Conservation (phyloP, 2,113 vertebrate species). For the Semnornis frantzii region DNA sequence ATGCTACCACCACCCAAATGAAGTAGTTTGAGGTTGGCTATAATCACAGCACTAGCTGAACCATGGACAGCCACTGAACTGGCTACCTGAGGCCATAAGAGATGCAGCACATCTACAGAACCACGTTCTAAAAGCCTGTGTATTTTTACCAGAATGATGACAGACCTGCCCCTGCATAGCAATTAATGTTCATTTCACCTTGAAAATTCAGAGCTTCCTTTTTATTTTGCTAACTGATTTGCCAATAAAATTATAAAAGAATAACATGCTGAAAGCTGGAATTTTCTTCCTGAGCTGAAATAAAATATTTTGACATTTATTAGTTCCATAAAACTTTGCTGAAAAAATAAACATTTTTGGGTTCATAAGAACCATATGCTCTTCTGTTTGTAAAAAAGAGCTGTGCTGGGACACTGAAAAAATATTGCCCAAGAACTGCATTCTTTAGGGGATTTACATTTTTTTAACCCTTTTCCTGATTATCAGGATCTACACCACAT, state of each 20-base stretch:
- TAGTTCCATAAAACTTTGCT: conserved; percentile 63
- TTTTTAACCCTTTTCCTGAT: conserved; percentile 45
- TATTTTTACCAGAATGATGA: not conserved
- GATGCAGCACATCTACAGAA: conserved; percentile 7
- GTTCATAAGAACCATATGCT: conserved; percentile 68
- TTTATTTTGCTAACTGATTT: conserved; percentile 46
- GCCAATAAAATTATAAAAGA: conserved; percentile 42
- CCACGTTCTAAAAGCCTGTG: not conserved
- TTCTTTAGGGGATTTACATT: conserved; percentile 45
- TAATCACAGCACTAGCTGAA: conserved; percentile 4
- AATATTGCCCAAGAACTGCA: conserved; percentile 20
- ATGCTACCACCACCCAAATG: not conserved
- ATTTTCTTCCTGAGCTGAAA: conserved; percentile 53
- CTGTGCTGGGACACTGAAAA: conserved; percentile 34
- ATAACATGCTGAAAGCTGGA: conserved; percentile 57
- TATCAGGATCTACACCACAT: not conserved
- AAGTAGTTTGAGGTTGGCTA: not conserved
- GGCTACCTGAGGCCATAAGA: not conserved
- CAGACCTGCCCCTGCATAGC: not conserved
- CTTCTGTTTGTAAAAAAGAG: conserved; percentile 54
- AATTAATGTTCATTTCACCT: conserved; percentile 10
- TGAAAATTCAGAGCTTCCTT: conserved; percentile 14
- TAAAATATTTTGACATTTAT: conserved; percentile 70
- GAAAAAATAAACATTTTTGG: conserved; percentile 67
- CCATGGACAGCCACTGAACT: not conserved